Base-by-base conservation (phyloP, 1,140 invertebrate genomes). In the Dysdera silvatica region DNA sequence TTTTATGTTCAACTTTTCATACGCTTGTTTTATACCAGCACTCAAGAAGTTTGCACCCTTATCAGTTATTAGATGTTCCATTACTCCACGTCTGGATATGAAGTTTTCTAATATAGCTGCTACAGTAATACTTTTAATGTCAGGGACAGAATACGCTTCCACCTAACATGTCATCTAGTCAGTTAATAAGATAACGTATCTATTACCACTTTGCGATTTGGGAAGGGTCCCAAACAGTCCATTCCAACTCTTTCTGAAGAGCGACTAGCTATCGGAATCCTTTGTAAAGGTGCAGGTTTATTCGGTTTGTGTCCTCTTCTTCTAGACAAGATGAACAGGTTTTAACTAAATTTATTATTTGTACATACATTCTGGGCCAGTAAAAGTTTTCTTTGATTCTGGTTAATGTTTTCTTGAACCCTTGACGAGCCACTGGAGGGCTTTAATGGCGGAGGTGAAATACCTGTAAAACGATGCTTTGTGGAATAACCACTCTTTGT, bases 161-260 rank as follows among this genome's bases (percentile, higher is more conserved):
- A 28, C 35, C 59, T 65, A 75, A 52, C 70, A 69, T 3, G 73
- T 73, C 14, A 71, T 72, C 28, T 67, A 62, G 40, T 71, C 68
- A 0, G 67, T 60, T 8, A 72, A 48, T 0, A 73, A 71, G 3
- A 75, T 45, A 8, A 74, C 67, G 32, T 71, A 70, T 29, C 54
- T 56, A 37, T 73, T 75, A 0, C 66, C 64, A 10, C 10, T 10
- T 10, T 35, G 20, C 18, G 67, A 66, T 32, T 18, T 35, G 5
- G 69, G 0, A 73, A 45, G 31, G 71, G 70, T 31, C 71, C 71
- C 12, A 71, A 45, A 28, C 68, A 61, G 29, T 70, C 66, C 23
- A 60, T 57, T 6, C 65, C 35, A 16, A 55, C 28, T 4, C 8
- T 23, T 52, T 52, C 28, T 5, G 35, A 8, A 7, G 49, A 12